Conservation (phyloP, 2,888 invertebrate genomes). For the Tanaodytes sp. region DNA sequence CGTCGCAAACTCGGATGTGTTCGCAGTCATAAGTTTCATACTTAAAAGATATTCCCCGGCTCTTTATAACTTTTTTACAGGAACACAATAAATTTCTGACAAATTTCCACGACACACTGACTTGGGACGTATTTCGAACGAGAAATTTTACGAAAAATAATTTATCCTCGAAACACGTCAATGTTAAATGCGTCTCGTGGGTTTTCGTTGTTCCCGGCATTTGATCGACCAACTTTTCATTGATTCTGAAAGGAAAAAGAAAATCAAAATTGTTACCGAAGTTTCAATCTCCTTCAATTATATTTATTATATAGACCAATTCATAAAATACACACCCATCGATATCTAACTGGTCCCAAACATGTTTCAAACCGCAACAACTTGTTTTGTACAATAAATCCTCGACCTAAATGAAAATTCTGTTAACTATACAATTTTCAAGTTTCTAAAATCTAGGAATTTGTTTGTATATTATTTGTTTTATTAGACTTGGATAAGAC, state of each 20-base stretch:
- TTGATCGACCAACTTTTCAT: conserved; percentile 60
- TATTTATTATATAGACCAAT: no score
- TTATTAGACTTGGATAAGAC: no score
- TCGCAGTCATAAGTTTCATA: conserved; percentile 66
- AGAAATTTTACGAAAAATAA: conserved; percentile 62
- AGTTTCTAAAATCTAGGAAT: no score
- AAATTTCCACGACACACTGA: conserved; percentile 61
- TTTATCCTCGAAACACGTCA: conserved; percentile 61
- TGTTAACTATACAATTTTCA: no score
- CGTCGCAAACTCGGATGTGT: conserved; percentile 65
- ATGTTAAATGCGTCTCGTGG: conserved; percentile 64
- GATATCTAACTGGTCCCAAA: conserved; percentile 71
- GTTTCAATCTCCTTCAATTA: no score
- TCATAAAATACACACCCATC: conserved; percentile 71
- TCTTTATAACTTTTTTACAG: conserved; percentile 60
- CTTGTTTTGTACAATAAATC: conserved; percentile 65
- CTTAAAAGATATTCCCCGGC: conserved; percentile 61
- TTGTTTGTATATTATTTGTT: no score
- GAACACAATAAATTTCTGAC: conserved; percentile 68
- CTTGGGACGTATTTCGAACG: conserved; percentile 64
- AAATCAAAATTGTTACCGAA: no score
- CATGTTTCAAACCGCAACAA: conserved; percentile 65
- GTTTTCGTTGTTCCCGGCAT: conserved; percentile 57
- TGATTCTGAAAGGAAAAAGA: conserved; percentile 64
- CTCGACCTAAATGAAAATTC: conserved; percentile 68